Conservation (phyloP, 2,888 invertebrate genomes). For the Troglohyphantes excavatus region DNA sequence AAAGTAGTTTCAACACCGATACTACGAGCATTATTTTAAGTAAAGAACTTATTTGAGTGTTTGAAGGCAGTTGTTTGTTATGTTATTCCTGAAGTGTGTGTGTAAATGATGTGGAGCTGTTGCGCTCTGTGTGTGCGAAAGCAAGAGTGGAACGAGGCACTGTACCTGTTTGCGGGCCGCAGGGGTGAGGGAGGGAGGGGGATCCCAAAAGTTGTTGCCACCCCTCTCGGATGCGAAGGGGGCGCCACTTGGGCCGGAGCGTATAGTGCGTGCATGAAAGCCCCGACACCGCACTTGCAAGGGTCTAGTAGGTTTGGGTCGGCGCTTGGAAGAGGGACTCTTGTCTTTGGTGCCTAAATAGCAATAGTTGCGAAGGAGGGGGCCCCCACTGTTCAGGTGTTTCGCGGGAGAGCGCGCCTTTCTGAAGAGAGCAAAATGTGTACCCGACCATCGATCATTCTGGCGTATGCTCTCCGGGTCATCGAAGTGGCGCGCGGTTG, state of each 20-base stretch:
- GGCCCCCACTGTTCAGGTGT: slow-evolving; percentile 73
- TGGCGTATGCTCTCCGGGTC: slow-evolving; percentile 82
- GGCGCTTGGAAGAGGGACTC: slow-evolving; percentile 55
- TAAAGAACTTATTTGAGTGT: too few species aligned
- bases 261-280: slow-evolving; percentile 36
- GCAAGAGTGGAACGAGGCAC: slow-evolving; percentile 35
- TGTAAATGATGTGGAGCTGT: too few species aligned
- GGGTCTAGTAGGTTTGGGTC: slow-evolving; percentile 59
- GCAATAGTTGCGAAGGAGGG: slow-evolving; percentile 39
- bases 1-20: too few species aligned
- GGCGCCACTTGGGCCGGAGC: slow-evolving; percentile 66
- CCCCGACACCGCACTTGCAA: slow-evolving; percentile 63
- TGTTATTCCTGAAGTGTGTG: too few species aligned
- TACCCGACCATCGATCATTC: slow-evolving; percentile 81
- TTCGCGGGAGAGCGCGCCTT: slow-evolving; percentile 72
- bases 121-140: not conserved
- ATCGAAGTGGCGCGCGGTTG: slow-evolving; percentile 83
- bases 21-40: too few species aligned
- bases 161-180: slow-evolving; percentile 69
- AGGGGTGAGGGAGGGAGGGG: slow-evolving; percentile 31
- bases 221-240: slow-evolving; percentile 51
- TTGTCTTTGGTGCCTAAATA: slow-evolving; percentile 61
- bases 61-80: too few species aligned
- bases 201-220: slow-evolving; percentile 55
- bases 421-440: slow-evolving; percentile 78